Conservation (phyloP, 2,888 invertebrate genomes). For the Germaria angustata region DNA sequence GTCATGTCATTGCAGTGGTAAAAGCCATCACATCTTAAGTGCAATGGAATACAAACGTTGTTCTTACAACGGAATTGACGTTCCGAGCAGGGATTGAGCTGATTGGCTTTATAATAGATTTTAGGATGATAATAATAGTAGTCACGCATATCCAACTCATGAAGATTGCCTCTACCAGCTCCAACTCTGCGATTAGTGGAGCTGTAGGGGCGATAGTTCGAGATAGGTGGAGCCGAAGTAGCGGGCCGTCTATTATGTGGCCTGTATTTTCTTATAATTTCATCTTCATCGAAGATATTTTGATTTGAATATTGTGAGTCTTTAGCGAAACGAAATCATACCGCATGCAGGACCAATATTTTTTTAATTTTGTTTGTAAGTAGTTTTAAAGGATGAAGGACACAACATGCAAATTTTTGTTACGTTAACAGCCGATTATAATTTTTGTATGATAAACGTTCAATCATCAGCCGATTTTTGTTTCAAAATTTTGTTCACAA, state of each 20-base stretch:
- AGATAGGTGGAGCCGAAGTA: conserved; percentile 27
- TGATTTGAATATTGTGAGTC: conserved; percentile 61
- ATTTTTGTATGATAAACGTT: not conserved
- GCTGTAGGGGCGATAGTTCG: not conserved
- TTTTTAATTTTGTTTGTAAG: conserved; percentile 1
- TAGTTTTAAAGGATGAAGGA: conserved; percentile 38
- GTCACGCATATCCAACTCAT: conserved; percentile 69
- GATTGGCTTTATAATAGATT: conserved; percentile 71
- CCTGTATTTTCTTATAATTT: conserved; percentile 72
- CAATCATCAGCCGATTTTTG: conserved; percentile 50
- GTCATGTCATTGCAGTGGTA: conserved; percentile 83
- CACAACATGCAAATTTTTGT: conserved; percentile 62
- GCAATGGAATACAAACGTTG: conserved; percentile 82
- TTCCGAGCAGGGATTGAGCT: conserved; percentile 79
- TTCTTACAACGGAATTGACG: conserved; percentile 83
- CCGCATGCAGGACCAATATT: conserved; percentile 60
- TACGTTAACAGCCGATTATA: conserved; percentile 21
- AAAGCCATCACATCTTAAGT: conserved; percentile 82
- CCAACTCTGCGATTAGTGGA: not conserved
- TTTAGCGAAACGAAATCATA: conserved; percentile 25
- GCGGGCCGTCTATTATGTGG: conserved; percentile 64
- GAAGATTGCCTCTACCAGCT: conserved; percentile 21
- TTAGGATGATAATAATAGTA: conserved; percentile 69
- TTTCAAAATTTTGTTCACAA: conserved; percentile 57
- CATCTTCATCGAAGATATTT: conserved; percentile 70